Evolutionary conservation across 2,888 invertebrate genomes (phyloP).

Genomic region (Pyralis farinalis): DNA sequence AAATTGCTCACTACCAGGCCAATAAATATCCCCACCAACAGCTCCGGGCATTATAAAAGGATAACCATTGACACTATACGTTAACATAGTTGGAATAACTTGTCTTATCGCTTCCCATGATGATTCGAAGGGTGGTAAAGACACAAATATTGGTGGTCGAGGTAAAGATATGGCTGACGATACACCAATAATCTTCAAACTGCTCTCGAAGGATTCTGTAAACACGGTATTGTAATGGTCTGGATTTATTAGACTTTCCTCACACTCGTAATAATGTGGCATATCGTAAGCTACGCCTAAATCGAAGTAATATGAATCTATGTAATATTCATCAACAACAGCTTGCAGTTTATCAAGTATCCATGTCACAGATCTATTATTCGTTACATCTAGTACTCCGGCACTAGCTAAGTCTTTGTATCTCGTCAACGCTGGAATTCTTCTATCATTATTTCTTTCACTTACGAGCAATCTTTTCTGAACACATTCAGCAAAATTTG

Average conservation of each 20-base stretch:
- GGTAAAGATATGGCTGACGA: constrained; percentile 92
- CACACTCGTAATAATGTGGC: constrained; percentile 92
- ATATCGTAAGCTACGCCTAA: constrained; percentile 91
- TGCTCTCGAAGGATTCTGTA: constrained; percentile 82
- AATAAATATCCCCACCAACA: constrained; percentile 93
- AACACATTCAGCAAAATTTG: constrained; percentile 90
- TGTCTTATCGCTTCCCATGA: constrained; percentile 92
- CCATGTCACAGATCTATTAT: constrained; percentile 91
- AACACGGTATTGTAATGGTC: constrained; percentile 91
- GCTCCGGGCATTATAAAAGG: constrained; percentile 96
- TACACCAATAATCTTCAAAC: constrained; percentile 87
- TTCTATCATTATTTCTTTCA: constrained; percentile 88
- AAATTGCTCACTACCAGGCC: constrained; percentile 81
- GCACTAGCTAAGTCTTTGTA: constrained; percentile 91
- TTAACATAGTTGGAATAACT: constrained; percentile 92
- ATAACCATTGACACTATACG: constrained; percentile 94
- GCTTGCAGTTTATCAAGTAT: constrained; percentile 85
- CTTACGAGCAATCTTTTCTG: constrained; percentile 87
- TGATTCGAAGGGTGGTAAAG: constrained; percentile 91
- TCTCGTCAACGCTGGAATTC: constrained; percentile 90
- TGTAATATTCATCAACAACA: constrained; percentile 86
- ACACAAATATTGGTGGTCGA: constrained; percentile 91
- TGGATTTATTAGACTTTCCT: constrained; percentile 87
- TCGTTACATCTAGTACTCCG: constrained; percentile 93
- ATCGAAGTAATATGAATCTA: constrained; percentile 93